Conservation (phyloP, 2,797 vertebrate genomes). For the Eurystomus glaucurus region DNA sequence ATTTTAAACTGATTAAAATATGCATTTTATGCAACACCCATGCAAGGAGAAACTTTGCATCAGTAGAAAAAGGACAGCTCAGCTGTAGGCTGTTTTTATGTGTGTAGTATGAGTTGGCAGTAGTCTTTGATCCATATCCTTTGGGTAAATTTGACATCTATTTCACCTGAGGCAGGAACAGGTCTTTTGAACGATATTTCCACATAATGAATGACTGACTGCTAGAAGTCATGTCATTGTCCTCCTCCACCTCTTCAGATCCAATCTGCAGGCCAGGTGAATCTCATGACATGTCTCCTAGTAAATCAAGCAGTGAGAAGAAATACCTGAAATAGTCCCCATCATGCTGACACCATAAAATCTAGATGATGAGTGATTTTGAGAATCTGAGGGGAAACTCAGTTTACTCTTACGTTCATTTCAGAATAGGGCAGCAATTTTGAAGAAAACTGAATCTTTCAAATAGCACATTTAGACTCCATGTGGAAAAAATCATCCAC, state of each 20-base stretch:
- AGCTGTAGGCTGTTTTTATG: constrained; percentile 41
- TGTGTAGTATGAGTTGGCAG: constrained; percentile 25
- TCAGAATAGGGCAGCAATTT: neutral
- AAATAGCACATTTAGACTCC: neutral
- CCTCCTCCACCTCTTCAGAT: constrained; percentile 62
- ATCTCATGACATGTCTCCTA: constrained; percentile 47
- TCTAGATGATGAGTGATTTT: constrained; percentile 3
- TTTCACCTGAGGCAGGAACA: constrained; percentile 60
- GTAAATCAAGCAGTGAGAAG: constrained; percentile 33
- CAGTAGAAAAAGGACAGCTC: constrained; percentile 36
- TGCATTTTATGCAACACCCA: neutral
- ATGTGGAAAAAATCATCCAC: fast-evolving
- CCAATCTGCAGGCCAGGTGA: constrained; percentile 60
- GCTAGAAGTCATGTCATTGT: constrained; percentile 64
- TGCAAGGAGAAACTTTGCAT: constrained; percentile 18
- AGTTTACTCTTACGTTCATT: neutral
- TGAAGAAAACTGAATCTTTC: neutral
- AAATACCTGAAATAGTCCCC: constrained; percentile 49
- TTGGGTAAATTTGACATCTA: constrained; percentile 77
- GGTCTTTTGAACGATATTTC: constrained; percentile 70
- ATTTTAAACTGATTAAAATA: constrained; percentile 15
- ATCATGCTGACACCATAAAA: constrained; percentile 32
- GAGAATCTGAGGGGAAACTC: constrained; percentile 12
- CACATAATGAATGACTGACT: constrained; percentile 60
- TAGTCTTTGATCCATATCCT: constrained; percentile 68